phyloP scores from a whole-genome alignment of 1,140 invertebrate species.

The Sminthurinus signatus region DNA sequence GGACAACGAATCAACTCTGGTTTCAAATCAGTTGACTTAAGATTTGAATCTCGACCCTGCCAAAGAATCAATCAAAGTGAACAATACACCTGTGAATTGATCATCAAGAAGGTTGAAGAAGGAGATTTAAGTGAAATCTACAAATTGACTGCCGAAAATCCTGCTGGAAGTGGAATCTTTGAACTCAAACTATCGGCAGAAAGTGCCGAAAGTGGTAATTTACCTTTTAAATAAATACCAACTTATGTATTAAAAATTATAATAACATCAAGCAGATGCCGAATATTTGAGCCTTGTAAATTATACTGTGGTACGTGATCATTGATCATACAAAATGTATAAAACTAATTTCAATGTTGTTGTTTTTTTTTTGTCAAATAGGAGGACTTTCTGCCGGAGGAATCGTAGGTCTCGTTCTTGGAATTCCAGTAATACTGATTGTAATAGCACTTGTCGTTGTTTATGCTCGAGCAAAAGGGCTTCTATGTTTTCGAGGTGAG shows the following conservation, averaged over 20 bases:
- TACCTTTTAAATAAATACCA: no score
- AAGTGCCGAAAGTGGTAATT: slow-evolving; percentile 16
- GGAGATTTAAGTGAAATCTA: slow-evolving; percentile 30
- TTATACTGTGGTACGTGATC: background rate
- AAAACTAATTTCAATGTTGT: background rate
- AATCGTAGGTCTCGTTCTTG: slow-evolving; percentile 38
- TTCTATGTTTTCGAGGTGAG: slow-evolving; percentile 41
- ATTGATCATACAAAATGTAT: background rate
- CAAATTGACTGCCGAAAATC: slow-evolving; percentile 19
- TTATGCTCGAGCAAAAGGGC: slow-evolving; percentile 37
- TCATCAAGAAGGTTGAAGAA: slow-evolving; percentile 28
- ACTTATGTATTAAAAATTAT: no score
- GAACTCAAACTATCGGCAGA: slow-evolving; percentile 20
- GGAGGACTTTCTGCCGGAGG: slow-evolving; percentile 37
- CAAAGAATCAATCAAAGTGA: background rate
- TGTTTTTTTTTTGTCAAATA: slow-evolving; percentile 14
- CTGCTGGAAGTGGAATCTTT: slow-evolving; percentile 19
- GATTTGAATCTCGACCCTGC: background rate
- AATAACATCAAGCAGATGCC: no score
- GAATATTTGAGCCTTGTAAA: no score
- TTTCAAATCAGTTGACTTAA: background rate
- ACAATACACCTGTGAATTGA: background rate
- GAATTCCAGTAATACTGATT: slow-evolving; percentile 37
- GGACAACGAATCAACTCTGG: slow-evolving; percentile 5
- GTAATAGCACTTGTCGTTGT: slow-evolving; percentile 37